Conservation (phyloP, 1,140 invertebrate genomes). For the Drosophila sulfurigaster region DNA sequence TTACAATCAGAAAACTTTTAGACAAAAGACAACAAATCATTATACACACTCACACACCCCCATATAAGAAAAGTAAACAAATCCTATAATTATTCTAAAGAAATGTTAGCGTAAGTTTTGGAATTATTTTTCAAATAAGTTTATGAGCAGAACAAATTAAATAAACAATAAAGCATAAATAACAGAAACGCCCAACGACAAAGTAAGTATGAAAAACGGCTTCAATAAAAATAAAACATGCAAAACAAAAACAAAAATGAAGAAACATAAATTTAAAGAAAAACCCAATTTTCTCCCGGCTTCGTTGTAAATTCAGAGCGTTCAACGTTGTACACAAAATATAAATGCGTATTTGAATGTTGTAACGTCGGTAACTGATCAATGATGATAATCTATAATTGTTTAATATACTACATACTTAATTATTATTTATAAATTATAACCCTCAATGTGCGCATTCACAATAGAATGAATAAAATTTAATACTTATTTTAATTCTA, state of each 20-base stretch:
- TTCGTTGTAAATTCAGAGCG: slow-evolving; percentile 60
- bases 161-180: slow-evolving; percentile 45
- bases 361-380: slow-evolving; percentile 33
- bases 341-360: slow-evolving; percentile 34
- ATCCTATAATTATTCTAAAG: slow-evolving; percentile 58
- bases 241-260: slow-evolving; percentile 6
- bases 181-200: slow-evolving; percentile 57
- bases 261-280: slow-evolving; percentile 5
- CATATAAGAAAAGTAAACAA: slow-evolving; percentile 35
- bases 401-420: slow-evolving; percentile 47
- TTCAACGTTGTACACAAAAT: slow-evolving; percentile 47
- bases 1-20: slow-evolving; percentile 12
- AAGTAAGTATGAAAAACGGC: slow-evolving; percentile 70
- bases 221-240: slow-evolving; percentile 52
- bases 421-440: slow-evolving; percentile 56
- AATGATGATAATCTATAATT: slow-evolving; percentile 39
- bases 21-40: slow-evolving; percentile 29
- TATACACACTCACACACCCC: slow-evolving; percentile 57
- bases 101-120: slow-evolving; percentile 78
- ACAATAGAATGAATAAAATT: slow-evolving; percentile 31
- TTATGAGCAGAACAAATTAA: slow-evolving; percentile 62
- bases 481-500: slow-evolving; percentile 33
- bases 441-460: slow-evolving; percentile 36
- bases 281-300: slow-evolving; percentile 37
- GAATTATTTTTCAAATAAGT: slow-evolving; percentile 73